phyloP scores from a whole-genome alignment of 92 coral and sea anemone species.

The Metridium senile region DNA sequence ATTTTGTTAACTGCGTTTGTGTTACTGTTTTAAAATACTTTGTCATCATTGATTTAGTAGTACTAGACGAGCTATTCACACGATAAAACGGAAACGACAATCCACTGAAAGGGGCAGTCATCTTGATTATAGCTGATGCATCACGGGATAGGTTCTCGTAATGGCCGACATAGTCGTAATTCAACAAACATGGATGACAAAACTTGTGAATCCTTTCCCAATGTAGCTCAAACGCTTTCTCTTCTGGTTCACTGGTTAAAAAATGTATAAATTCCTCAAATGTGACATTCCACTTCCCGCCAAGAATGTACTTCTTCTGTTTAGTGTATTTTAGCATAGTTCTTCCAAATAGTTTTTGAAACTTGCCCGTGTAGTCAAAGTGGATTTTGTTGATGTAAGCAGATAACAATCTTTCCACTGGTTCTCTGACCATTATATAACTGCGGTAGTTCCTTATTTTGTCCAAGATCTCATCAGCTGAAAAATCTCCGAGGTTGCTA shows the following conservation, averaged over 20 bases:
- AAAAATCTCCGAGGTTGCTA: slow-evolving; percentile 9
- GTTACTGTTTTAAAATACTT: slow-evolving; percentile 41
- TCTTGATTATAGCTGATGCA: slow-evolving; percentile 30
- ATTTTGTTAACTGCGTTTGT: slow-evolving; percentile 26
- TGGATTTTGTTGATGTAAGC: slow-evolving; percentile 57
- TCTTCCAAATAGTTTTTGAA: slow-evolving; percentile 33
- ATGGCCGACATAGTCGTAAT: slow-evolving; percentile 50
- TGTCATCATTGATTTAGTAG: slow-evolving; percentile 17
- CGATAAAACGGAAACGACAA: slow-evolving; percentile 28
- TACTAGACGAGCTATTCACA: background rate
- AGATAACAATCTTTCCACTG: slow-evolving; percentile 49
- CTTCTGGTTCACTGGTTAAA: slow-evolving; percentile 17
- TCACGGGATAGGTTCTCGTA: slow-evolving; percentile 41
- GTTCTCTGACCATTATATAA: slow-evolving; percentile 47
- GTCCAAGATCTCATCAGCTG: slow-evolving; percentile 4
- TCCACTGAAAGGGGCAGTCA: slow-evolving; percentile 8
- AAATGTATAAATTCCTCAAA: slow-evolving; percentile 57
- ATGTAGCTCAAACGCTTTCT: slow-evolving; percentile 35
- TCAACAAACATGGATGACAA: slow-evolving; percentile 52
- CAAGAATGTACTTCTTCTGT: background rate
- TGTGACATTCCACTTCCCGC: slow-evolving; percentile 6
- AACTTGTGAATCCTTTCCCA: slow-evolving; percentile 42
- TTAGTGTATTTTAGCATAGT: slow-evolving; percentile 21
- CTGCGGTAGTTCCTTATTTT: slow-evolving; percentile 26
- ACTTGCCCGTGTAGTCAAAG: slow-evolving; percentile 26